Evolutionary conservation across 2,797 vertebrate species (phyloP), one percentile per base, ranked within the genome.

Genomic region (Sternotherus odoratus): DNA sequence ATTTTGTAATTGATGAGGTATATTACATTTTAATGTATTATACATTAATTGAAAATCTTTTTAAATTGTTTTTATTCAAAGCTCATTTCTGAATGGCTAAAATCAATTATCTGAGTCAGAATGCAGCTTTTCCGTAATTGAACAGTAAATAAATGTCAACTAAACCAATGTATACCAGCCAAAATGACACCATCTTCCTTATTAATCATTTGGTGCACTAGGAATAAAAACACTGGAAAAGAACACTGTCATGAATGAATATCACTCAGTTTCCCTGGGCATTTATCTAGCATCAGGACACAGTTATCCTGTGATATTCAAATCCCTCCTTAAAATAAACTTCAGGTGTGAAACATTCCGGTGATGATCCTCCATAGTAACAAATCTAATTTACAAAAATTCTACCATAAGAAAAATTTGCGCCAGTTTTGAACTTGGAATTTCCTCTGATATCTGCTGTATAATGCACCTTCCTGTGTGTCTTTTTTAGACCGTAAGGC

Each of bases 401-500:
- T 3, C 3, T 84, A 11, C 53, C 56, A 53, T 66, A 72, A 79
- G 69, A 80, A 80, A 91, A 56, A 56, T 82, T 24, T 16, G 3
- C 36, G 77, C 28, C 72, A 24, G 1, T 84, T 92, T 87, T 92
- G 33, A 87, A 30, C 77, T n/a, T 1, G 81, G 79, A 57, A 50
- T 63, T 46, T 91, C 54, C 85, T 46, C 56, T 0, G 0, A 23
- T 4, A 1, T 79, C 90, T 87, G 30, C 9, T 69, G 5, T 81
- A 79, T 23, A 74, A 2, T 69, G 54, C 0, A 0, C n/a, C 48
- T 33, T 33, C 88, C 92, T 79, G 75, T 88, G 72, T 23, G 21
- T 92, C 82, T 91, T 9, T 36, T 95, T 92, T 91, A 83, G 94
- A 89, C 92, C 91, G n/a, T 39, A 77, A 80, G 87, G n/a, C 81